These are phyloP conservation scores for Chironomus striatipennis DNA, from an alignment of 1,140 invertebrate species.

Conservation along the genomic window DNA sequence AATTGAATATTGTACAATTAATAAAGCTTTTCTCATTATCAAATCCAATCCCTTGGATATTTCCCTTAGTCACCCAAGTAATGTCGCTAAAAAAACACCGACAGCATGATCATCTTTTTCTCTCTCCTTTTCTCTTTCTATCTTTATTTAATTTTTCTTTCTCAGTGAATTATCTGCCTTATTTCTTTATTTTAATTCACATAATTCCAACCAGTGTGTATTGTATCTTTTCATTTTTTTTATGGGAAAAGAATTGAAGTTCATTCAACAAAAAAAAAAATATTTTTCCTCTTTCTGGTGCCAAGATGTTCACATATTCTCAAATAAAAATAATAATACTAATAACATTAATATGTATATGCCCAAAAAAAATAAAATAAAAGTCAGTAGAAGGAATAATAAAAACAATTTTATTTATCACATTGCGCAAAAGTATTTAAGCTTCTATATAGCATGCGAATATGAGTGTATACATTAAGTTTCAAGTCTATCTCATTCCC, in stretches of 20 bases:
- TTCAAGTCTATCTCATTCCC: no score
- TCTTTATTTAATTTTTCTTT: neutral
- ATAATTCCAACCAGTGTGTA: neutral
- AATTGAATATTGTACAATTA: no score
- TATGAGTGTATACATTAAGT: no score
- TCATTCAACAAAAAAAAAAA: slow-evolving; percentile 1
- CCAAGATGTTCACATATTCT: slow-evolving; percentile 2
- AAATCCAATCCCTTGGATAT: no score
- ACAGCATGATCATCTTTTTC: neutral
- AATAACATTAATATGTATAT: no score
- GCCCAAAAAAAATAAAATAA: neutral
- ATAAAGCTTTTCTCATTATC: no score
- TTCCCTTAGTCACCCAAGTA: neutral
- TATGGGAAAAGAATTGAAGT: slow-evolving; percentile 3
- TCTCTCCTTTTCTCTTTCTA: neutral
- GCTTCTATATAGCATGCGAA: neutral
- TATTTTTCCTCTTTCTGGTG: neutral
- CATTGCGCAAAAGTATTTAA: neutral
- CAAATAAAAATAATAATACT: neutral
- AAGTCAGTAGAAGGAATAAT: neutral
- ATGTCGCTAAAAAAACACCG: neutral
- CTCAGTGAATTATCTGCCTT: neutral
- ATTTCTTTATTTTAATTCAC: slow-evolving; percentile 10
- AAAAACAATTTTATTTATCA: neutral
- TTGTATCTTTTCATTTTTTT: neutral